phyloP scores from a whole-genome alignment of 2,797 vertebrate genomes.

The Hyperoplus lanceolatus region DNA sequence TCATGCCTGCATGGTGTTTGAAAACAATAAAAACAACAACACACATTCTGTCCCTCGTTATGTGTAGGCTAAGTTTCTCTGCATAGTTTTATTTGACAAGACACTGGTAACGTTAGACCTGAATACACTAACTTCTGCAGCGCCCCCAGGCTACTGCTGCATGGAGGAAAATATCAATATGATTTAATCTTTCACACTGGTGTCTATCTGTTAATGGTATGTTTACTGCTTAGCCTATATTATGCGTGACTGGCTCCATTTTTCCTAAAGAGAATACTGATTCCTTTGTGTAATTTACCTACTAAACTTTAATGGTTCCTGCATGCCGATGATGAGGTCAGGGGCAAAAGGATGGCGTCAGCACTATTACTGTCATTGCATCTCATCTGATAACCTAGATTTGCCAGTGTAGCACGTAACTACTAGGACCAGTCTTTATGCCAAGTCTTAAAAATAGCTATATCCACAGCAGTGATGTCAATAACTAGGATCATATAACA shows the following conservation, averaged over 20 bases:
- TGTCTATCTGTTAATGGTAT: background rate
- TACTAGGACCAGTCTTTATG: background rate
- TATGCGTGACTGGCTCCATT: background rate
- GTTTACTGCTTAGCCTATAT: background rate
- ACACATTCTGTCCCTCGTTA: background rate
- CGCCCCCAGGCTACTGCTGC: background rate
- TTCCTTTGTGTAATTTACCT: conserved; percentile 57
- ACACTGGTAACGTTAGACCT: background rate
- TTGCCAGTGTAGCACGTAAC: background rate
- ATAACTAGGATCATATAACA: conserved; percentile 5
- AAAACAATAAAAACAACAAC: too few species aligned
- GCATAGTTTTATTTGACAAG: background rate
- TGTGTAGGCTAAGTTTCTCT: background rate
- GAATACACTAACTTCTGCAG: background rate
- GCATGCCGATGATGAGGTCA: conserved; percentile 46
- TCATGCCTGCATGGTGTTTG: background rate
- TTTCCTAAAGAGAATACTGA: conserved; percentile 43
- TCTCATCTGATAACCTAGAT: conserved; percentile 25
- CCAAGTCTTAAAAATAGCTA: background rate
- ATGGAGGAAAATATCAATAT: background rate
- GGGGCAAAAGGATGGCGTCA: conserved; percentile 46
- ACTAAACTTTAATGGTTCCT: conserved; percentile 29
- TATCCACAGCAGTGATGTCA: background rate
- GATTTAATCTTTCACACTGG: background rate
- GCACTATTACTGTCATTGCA: conserved; percentile 35